Evolutionary conservation across 1,140 invertebrate species (phyloP).

Genomic region (Hesperophylax magnus): DNA sequence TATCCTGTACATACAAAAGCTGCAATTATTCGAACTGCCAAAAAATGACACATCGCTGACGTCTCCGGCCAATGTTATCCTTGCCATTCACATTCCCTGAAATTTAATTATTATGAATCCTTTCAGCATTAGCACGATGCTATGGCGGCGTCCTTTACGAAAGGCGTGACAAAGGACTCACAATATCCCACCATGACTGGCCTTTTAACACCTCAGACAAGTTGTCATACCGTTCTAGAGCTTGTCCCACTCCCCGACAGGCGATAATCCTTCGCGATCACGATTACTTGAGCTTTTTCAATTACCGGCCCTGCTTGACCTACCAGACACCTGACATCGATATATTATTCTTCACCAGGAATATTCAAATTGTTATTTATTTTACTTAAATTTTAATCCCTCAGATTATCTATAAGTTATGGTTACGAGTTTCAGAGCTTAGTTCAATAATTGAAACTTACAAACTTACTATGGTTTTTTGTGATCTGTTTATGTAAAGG

Average conservation of each 20-base stretch:
- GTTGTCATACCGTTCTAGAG: not conserved
- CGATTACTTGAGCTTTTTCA: slow-evolving; percentile 2
- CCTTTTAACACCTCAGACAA: not conserved
- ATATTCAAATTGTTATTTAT: not conserved
- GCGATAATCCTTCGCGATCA: not conserved
- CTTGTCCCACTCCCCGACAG: not conserved
- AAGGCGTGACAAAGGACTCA: slow-evolving; percentile 56
- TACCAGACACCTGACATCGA: slow-evolving; percentile 49
- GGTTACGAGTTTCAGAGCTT: too few relatives aligned
- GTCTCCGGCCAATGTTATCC: not conserved
- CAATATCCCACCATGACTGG: slow-evolving; percentile 47
- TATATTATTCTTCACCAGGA: slow-evolving; percentile 5
- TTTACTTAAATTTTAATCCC: too few relatives aligned
- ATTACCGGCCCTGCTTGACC: slow-evolving; percentile 30
- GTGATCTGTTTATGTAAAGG: too few relatives aligned
- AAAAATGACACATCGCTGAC: not conserved
- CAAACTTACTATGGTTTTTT: too few relatives aligned
- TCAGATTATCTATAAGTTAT: too few relatives aligned
- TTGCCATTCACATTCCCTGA: not conserved
- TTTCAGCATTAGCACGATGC: slow-evolving; percentile 38
- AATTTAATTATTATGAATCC: slow-evolving; percentile 40
- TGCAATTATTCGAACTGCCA: too few relatives aligned
- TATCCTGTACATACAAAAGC: too few relatives aligned
- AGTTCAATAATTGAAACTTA: too few relatives aligned
- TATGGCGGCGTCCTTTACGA: slow-evolving; percentile 48